Base-by-base conservation (phyloP, 2,888 invertebrate species). In the Pseudoips prasinana region DNA sequence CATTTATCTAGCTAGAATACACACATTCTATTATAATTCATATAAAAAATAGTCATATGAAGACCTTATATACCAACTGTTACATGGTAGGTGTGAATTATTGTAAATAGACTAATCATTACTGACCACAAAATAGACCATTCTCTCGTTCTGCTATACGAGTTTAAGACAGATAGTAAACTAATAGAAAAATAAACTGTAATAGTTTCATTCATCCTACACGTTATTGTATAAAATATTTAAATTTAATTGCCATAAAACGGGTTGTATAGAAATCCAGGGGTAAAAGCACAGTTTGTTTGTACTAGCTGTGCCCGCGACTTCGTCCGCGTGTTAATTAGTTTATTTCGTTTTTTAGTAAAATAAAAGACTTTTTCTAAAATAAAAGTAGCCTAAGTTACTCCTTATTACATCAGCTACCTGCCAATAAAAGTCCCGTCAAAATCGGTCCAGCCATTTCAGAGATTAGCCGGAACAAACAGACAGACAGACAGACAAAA, bases 161-260 rank as follows among this genome's bases (percentile, higher is more conserved):
- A 59, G 45, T 45, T 32, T 49, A 52, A 40, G 29, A 49, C 43
- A 51, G 33, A 61, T 53, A 62, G 66, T 73, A 70, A 71, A 69
- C 56, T 43, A 49, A 71, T 82, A 83, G 60, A 82, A 84, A 83
- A 84, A 83, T 82, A 84, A 82, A 72, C 62, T 53, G 29, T 36
- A 43, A 44, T 46, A 33, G 30, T 7, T 26, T 39, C 29, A 49
- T 52, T 25, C 28, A 36, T 34, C 29, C 33, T 41, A 33, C 22
- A 34, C 38, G 31, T 25, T 38, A 33, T 33, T 28, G 24, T 56
- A 53, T 41, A 57, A 46, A 57, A 53, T 53, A 53, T 49, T 42
- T 57, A 67, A 64, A n/a, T 20, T 20, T 7, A 20, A 20, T 20
- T 5, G 7, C 20, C n/a, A n/a, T n/a, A n/a, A n/a, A n/a, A n/a